A percentile compares a stretch with the other conserved stretches of the same genome.
Conservation (phyloP, 2,797 vertebrate species). For the Lateolabrax maculatus region DNA sequence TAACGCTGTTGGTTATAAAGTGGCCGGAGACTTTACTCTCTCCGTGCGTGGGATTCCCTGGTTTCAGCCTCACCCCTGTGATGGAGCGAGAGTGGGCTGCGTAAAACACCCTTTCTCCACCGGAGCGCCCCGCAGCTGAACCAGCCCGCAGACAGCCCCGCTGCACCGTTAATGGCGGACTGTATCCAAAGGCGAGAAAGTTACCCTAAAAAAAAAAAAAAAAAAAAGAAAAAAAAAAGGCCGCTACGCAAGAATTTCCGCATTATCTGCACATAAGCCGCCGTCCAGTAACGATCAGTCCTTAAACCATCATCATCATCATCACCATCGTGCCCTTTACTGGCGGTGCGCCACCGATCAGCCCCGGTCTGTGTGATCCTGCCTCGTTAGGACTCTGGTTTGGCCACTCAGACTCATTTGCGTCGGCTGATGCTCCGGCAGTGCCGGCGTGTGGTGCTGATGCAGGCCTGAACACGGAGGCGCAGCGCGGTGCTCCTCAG, state of each 20-base stretch:
- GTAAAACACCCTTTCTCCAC: conserved; percentile 53
- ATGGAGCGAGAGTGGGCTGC: conserved; percentile 60
- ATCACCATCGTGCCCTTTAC: conserved; percentile 20
- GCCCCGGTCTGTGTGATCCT: background rate
- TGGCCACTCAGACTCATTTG: conserved; percentile 1
- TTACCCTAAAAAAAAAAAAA: conserved; percentile 7
- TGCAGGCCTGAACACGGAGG: conserved; percentile 53
- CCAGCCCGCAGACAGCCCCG: conserved; percentile 23
- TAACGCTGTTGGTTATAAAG: background rate
- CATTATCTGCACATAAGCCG: conserved; percentile 23
- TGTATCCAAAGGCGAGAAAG: conserved; percentile 25
- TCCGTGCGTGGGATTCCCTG: conserved; percentile 53
- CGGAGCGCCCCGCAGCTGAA: conserved; percentile 12
- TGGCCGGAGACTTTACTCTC: conserved; percentile 9
- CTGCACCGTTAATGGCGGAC: conserved; percentile 62
- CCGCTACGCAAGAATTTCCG: conserved; percentile 39
- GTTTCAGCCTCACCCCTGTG: conserved; percentile 75
- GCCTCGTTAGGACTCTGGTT: conserved; percentile 19
- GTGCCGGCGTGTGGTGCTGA: conserved; percentile 31
- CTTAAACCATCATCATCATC: no score
- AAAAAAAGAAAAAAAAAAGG: no score
- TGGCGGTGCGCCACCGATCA: conserved; percentile 29
- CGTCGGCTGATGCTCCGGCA: conserved; percentile 3
- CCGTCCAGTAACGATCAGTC: background rate
- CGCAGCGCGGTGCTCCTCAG: conserved; percentile 38